These are phyloP conservation scores for Brenthis hecate DNA, from an alignment of 2,888 invertebrate genomes.

Conservation along the genomic window DNA sequence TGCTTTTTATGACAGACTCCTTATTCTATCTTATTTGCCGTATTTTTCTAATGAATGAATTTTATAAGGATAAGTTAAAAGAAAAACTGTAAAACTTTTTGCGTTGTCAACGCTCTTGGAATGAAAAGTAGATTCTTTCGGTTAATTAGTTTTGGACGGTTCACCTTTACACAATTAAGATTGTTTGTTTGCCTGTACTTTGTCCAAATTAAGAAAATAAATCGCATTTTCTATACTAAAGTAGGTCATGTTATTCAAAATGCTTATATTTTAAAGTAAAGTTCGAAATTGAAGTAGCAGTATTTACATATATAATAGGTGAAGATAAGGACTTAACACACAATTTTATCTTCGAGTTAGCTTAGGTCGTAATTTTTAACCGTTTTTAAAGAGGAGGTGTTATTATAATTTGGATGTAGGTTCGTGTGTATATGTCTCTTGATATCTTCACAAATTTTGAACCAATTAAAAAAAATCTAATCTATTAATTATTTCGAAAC, in stretches of 20 bases:
- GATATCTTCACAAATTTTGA: no score
- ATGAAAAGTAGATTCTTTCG: conserved; percentile 54
- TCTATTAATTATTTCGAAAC: no score
- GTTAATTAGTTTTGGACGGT: conserved; percentile 63
- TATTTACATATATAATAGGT: no score
- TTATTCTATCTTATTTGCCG: conserved; percentile 36
- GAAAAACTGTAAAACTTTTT: conserved; percentile 40
- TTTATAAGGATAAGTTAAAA: conserved; percentile 61
- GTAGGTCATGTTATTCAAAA: neutral
- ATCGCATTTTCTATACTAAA: conserved; percentile 13
- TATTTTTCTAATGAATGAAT: conserved; percentile 46
- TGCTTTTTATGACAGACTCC: conserved; percentile 58
- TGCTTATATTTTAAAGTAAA: neutral
- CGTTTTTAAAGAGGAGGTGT: no score
- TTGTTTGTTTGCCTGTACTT: conserved; percentile 55
- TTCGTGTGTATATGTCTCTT: no score
- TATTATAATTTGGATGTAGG: no score
- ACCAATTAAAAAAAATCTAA: no score
- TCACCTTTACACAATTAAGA: conserved; percentile 63
- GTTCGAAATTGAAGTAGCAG: neutral
- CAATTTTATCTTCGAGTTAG: no score
- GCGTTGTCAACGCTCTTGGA: conserved; percentile 42
- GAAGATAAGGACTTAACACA: no score
- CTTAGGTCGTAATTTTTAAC: no score
- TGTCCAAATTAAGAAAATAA: conserved; percentile 28